phyloP scores from a whole-genome alignment of 2,888 invertebrate species.

The Emmelina monodactyla region DNA sequence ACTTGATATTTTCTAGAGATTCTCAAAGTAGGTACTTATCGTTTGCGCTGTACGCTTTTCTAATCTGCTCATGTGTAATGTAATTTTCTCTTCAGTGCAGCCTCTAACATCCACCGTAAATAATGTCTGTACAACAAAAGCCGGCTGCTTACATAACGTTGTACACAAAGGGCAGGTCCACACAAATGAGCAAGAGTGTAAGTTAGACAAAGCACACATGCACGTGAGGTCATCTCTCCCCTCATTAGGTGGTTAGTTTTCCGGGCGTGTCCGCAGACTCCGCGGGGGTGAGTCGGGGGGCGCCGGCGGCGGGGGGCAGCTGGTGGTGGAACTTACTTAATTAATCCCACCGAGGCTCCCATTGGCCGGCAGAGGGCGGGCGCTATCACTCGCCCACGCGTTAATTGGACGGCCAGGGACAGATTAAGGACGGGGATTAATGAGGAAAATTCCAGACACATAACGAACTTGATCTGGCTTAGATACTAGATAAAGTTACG shows the following conservation, averaged over 20 bases:
- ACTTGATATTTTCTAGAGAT: no score
- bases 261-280: constrained; percentile 66
- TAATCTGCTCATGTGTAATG: no score
- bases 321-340: constrained; percentile 65
- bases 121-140: neutral
- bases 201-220: constrained; percentile 56
- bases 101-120: neutral
- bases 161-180: constrained; percentile 47
- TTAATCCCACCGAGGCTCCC: constrained; percentile 62
- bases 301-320: constrained; percentile 33
- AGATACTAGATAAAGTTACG: no score
- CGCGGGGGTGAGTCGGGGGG: constrained; percentile 36
- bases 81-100: no score
- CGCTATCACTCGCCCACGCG: constrained; percentile 59
- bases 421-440: constrained; percentile 49
- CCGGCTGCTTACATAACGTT: constrained; percentile 31
- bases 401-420: constrained; percentile 59
- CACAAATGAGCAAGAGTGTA: constrained; percentile 41
- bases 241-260: constrained; percentile 67
- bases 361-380: constrained; percentile 53
- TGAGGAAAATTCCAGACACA: constrained; percentile 36
- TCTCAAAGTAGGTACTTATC: no score
- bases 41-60: no score
- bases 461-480: no score
- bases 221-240: constrained; percentile 65